Conservation (phyloP, 2,797 vertebrate genomes). For the Gastrophryne carolinensis region DNA sequence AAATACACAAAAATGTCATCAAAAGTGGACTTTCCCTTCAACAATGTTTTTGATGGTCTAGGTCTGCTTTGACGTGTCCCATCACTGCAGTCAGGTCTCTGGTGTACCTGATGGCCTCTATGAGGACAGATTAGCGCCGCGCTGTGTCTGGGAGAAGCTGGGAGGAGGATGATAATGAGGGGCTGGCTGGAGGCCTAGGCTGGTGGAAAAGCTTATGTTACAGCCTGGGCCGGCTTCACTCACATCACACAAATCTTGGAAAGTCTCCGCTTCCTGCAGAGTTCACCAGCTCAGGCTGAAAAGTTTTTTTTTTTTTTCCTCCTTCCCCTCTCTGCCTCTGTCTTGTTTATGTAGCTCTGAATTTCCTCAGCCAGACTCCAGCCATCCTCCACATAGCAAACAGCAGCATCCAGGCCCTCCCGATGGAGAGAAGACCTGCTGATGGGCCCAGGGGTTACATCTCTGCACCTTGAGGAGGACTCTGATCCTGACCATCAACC, state of each 20-base stretch:
- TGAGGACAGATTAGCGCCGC: not conserved
- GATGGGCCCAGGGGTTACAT: not conserved
- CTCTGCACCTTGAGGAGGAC: too few relatives aligned
- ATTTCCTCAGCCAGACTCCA: slow-evolving; percentile 31
- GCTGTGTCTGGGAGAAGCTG: not conserved
- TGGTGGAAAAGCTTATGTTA: not conserved
- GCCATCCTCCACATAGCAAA: not conserved
- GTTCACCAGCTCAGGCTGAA: slow-evolving; percentile 4
- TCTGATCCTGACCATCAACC: not conserved
- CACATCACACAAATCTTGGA: slow-evolving; percentile 14
- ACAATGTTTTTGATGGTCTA: too few relatives aligned
- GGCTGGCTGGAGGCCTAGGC: slow-evolving; percentile 1
- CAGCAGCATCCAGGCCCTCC: not conserved
- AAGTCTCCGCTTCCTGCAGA: slow-evolving; percentile 35
- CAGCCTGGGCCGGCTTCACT: slow-evolving; percentile 23
- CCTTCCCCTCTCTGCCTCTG: not conserved
- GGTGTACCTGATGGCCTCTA: not conserved
- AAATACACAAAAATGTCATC: too few relatives aligned
- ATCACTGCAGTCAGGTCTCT: not conserved
- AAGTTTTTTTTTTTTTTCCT: slow-evolving; percentile 4
- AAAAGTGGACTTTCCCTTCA: too few relatives aligned
- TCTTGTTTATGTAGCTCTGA: slow-evolving; percentile 23
- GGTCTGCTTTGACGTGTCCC: not conserved
- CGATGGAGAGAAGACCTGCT: not conserved
- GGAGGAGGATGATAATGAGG: not conserved